Percentiles rank a stretch among this genome's conserved stretches.
These are phyloP conservation scores for Masticophis lateralis DNA, from an alignment of 2,797 vertebrate species.

Conservation along the genomic window DNA sequence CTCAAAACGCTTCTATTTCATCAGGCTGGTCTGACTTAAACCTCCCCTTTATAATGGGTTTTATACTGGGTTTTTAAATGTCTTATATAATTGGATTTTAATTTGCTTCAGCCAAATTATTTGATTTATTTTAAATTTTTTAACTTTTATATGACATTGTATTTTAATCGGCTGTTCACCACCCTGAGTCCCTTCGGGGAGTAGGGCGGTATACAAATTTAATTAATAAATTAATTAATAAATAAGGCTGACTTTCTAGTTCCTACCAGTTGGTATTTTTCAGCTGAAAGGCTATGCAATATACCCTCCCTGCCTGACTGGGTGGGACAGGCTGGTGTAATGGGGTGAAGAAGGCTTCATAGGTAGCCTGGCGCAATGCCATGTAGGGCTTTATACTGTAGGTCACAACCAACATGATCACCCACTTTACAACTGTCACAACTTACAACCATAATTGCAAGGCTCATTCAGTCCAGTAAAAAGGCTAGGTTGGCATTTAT, in stretches of 20 bases:
- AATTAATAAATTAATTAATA: neutral
- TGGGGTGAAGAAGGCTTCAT: neutral
- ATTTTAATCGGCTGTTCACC: too few species aligned
- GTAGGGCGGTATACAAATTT: too few species aligned
- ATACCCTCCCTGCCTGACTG: neutral
- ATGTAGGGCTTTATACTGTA: neutral
- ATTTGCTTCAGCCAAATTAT: too few species aligned
- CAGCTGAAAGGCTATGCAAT: neutral
- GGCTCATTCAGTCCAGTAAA: neutral
- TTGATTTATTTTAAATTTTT: too few species aligned
- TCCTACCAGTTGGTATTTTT: neutral
- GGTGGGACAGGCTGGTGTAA: neutral
- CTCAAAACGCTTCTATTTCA: too few species aligned
- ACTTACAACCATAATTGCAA: neutral
- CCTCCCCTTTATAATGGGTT: too few species aligned
- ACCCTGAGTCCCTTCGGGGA: too few species aligned
- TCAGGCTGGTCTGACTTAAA: too few species aligned
- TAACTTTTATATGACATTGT: too few species aligned
- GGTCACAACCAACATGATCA: neutral
- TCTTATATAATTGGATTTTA: too few species aligned
- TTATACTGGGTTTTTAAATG: too few species aligned
- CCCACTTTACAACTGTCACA: neutral
- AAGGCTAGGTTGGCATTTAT: neutral
- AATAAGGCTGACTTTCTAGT: neutral
- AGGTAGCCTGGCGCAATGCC: neutral